A percentile compares a stretch with the other conserved stretches of the same genome.
Evolutionary conservation across 1,140 invertebrate species (phyloP).

Genomic region (Neodiprion lecontei): DNA sequence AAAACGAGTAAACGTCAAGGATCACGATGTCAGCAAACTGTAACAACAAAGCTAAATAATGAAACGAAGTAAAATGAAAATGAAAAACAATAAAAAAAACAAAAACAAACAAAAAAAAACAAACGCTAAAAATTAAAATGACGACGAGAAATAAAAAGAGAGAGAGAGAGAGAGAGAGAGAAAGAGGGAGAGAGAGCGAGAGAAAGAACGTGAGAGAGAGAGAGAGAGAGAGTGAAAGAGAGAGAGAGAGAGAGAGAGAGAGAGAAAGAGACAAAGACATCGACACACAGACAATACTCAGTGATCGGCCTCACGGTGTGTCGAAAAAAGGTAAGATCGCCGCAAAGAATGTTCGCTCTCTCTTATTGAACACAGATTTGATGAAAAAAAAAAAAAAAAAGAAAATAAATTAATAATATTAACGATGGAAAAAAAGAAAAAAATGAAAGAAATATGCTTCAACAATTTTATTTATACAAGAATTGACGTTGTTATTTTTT

Average conservation of each 20-base stretch:
- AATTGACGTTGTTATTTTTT: not conserved
- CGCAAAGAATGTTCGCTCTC: not conserved
- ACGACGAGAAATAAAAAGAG: conserved; percentile 19
- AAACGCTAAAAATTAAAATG: conserved; percentile 19
- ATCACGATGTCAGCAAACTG: not conserved
- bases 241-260: conserved; percentile 35
- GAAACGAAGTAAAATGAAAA: conserved; percentile 16
- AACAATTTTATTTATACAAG: not conserved
- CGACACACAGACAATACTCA: conserved; percentile 42
- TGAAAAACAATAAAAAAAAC: conserved; percentile 19
- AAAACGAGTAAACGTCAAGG: too few species aligned
- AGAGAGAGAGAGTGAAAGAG: conserved; percentile 14
- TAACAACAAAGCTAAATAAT: conserved; percentile 13
- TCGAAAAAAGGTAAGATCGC: conserved; percentile 53
- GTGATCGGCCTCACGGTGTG: conserved; percentile 46
- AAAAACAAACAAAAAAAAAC: conserved; percentile 15
- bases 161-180: conserved; percentile 30
- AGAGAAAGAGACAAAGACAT: conserved; percentile 34
- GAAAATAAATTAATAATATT: conserved; percentile 21
- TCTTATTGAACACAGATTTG: conserved; percentile 3
- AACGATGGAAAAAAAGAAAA: conserved; percentile 29
- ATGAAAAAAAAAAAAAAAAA: conserved; percentile 30
- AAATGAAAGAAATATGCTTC: conserved; percentile 20
- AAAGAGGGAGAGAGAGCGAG: conserved; percentile 16
- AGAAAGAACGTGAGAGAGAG: too few species aligned